Evolutionary conservation across 2,888 invertebrate genomes (phyloP), one percentile per base, ranked within the genome.

Genomic region (Lycaena phlaeas): DNA sequence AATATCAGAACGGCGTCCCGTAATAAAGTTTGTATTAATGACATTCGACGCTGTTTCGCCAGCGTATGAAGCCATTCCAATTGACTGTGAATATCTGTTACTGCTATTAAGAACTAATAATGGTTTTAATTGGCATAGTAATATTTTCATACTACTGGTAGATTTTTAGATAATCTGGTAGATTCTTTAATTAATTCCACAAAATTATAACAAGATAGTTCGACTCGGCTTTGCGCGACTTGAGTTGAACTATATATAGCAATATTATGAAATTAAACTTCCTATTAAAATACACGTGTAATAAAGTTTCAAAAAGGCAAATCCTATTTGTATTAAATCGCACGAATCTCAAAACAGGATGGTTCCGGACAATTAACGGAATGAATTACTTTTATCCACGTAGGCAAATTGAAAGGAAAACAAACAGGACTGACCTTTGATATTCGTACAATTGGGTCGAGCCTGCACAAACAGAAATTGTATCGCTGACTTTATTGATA

Each of bases 381-480:
- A 67, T 52, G 59, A 62, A 63, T 69, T 72, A 68, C 68, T 66
- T 65, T 67, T 70, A 69, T 68, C 63, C 59, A 59, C 60, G 60
- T 70, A 63, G 56, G 57, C 68, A 70, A 74, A 74, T 64, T 70
- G 67, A 73, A 73, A 75, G 66, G 67, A 63, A 69, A 74, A 73
- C 64, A 73, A 65, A 68, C 72, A 71, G 69, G 67, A 76, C 75
- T 74, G 73, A 67, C 69, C 63, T 74, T 75, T 73, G 66, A 69
- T 74, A 75, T 75, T 70, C 70, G 58, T 66, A 64, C 72, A 78
- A 77, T 75, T 72, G 73, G 78, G 73, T 76, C 77, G 67, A 64
- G 61, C 64, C 68, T 69, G 63, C 61, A 68, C 72, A 78, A 78
- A 77, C 71, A 76, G 68, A 67, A 66, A 56, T 64, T 59, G 45